Evolutionary conservation across 2,113 vertebrate species (phyloP), one percentile per base, ranked within the genome.

Genomic region (Malurus cyaneus): DNA sequence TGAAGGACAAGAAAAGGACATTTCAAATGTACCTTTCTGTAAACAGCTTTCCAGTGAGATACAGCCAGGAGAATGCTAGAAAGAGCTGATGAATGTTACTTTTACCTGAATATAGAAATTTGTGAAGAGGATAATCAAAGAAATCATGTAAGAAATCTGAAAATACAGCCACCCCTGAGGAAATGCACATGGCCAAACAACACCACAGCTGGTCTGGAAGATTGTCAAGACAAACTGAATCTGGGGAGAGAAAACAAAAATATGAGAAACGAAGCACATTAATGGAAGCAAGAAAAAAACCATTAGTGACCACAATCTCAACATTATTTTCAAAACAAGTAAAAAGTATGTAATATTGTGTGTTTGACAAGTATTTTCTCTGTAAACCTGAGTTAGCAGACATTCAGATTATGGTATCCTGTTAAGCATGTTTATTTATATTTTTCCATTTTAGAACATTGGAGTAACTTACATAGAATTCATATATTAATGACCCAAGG

Each of bases 71-170:
- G 69, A 95, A 70, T 6, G 18, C 46, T 79, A 80, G 25, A 41
- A 50, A 60, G 13, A 50, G 24, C 52, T 8, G 1, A 74, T 6
- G 12, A 46, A 31, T 47, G 23, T 46, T 80, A 74, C 61, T 88
- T 88, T 98, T 96, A 99, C 99, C 99, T 99, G 97, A 89, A 99
- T 96, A 96, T 99, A 99, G 97, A 99, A 99, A 97, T 99, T 99
- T 84, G 98, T 97, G 97, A 99, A 99, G 95, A 99, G 98, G 46
- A 98, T 41, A 67, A 99, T 99, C 80, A 99, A 98, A 28, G 98
- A 98, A 94, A 99, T 97, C 98, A 99, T 99, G 65, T 99, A 99
- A 85, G 91, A 96, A n/a, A 99, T 99, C 97, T 99, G 99, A 97
- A 99, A 99, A 94, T 98, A 99, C 56, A 99, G 97, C 99, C 99